phyloP scores from a whole-genome alignment of 2,888 invertebrate genomes.

The Caenorhabditis afra region DNA sequence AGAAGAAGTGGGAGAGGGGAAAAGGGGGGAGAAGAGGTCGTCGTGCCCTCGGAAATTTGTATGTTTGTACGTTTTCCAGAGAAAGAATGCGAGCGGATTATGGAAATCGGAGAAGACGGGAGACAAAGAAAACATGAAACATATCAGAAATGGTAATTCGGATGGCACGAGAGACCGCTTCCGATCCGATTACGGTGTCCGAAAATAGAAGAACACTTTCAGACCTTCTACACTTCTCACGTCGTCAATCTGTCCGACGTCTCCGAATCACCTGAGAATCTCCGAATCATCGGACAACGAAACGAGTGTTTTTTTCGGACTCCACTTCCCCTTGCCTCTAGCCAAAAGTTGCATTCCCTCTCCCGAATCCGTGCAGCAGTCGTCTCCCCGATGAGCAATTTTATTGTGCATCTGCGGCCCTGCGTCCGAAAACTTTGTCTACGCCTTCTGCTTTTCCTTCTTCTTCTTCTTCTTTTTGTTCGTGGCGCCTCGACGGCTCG shows the following conservation, averaged over 20 bases:
- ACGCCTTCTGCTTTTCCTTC: too few relatives aligned
- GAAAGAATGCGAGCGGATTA: conserved; percentile 25
- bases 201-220: not conserved
- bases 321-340: not conserved
- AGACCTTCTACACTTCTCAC: too few relatives aligned
- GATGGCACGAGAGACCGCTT: not conserved
- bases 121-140: conserved; percentile 1
- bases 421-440: conserved; percentile 10
- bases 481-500: conserved; percentile 7
- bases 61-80: conserved; percentile 32
- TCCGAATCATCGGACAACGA: too few relatives aligned
- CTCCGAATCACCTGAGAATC: too few relatives aligned
- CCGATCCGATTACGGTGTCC: conserved; percentile 45
- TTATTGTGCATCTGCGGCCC: conserved; percentile 51
- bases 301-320: too few relatives aligned
- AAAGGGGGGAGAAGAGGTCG: too few relatives aligned
- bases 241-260: too few relatives aligned
- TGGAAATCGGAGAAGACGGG: conserved; percentile 43
- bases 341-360: not conserved
- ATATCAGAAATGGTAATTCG: conserved; percentile 16
- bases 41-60: not conserved
- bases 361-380: conserved; percentile 15
- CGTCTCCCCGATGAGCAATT: conserved; percentile 56
- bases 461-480: conserved; percentile 23
- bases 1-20: not conserved